Evolutionary conservation across 64 coral and sea anemone genomes (phyloP).

Genomic region (Montipora capricornis): DNA sequence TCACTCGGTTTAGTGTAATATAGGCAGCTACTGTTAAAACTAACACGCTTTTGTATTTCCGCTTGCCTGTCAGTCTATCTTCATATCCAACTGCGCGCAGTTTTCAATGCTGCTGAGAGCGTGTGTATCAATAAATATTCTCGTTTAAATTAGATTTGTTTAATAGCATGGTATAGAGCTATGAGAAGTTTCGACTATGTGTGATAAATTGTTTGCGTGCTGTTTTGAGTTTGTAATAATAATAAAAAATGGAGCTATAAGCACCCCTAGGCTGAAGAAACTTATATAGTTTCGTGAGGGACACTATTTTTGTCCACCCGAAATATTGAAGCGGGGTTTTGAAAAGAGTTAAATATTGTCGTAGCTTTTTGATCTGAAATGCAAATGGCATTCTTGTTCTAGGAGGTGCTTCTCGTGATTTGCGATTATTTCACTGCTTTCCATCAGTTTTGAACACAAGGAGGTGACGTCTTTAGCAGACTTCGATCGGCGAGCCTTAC

Average conservation of each 20-base stretch:
- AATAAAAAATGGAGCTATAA: too few relatives aligned
- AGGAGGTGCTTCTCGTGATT: constrained; percentile 4
- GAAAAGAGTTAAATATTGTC: constrained; percentile 24
- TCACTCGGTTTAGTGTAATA: background rate
- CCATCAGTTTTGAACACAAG: background rate
- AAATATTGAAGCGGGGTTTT: constrained; percentile 14
- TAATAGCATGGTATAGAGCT: background rate
- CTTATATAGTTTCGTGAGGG: too few relatives aligned
- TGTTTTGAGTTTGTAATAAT: background rate
- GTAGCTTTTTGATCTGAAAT: background rate
- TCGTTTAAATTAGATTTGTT: background rate
- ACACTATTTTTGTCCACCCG: background rate
- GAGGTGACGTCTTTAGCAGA: background rate
- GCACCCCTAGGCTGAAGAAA: too few relatives aligned
- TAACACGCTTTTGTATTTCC: background rate
- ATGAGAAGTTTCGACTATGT: background rate
- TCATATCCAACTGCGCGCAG: background rate
- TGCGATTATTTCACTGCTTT: background rate
- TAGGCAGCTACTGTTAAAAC: background rate
- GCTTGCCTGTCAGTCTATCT: background rate
- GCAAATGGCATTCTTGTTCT: constrained; percentile 26
- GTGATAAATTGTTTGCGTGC: background rate
- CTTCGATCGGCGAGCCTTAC: background rate
- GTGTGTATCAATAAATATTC: background rate
- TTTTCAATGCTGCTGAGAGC: background rate